Evolutionary conservation across 1,140 invertebrate species (phyloP).

Genomic region (Drosophila mayri): DNA sequence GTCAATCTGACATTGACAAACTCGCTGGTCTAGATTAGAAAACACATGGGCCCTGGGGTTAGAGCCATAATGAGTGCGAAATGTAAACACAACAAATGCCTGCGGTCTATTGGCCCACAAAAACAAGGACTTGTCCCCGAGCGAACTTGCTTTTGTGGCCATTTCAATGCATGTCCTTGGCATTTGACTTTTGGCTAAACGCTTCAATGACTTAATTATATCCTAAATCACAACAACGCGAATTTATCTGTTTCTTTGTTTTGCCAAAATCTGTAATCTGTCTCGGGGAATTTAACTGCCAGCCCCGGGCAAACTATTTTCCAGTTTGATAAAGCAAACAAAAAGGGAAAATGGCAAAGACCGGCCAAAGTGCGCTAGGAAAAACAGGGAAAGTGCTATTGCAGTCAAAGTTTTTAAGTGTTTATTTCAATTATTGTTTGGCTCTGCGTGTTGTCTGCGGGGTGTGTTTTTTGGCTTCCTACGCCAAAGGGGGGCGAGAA

Average conservation of each 20-base stretch:
- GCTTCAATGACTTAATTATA: slow-evolving; percentile 72
- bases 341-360: slow-evolving; percentile 29
- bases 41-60: slow-evolving; percentile 15
- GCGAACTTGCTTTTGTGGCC: slow-evolving; percentile 33
- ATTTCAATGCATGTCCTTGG: slow-evolving; percentile 25
- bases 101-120: slow-evolving; percentile 8
- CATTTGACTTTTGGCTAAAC: slow-evolving; percentile 57
- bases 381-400: slow-evolving; percentile 42
- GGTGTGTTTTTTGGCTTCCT: slow-evolving; percentile 24
- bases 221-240: slow-evolving; percentile 51
- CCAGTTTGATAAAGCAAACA: slow-evolving; percentile 26
- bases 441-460: slow-evolving; percentile 47
- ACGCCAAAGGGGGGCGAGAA: slow-evolving; percentile 17
- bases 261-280: slow-evolving; percentile 42
- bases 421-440: slow-evolving; percentile 84
- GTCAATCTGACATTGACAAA: slow-evolving; percentile 59
- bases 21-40: slow-evolving; percentile 37
- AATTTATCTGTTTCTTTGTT: slow-evolving; percentile 31
- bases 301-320: slow-evolving; percentile 64
- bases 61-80: slow-evolving; percentile 41
- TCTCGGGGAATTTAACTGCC: slow-evolving; percentile 70
- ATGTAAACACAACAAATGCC: slow-evolving; percentile 47
- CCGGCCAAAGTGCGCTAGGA: slow-evolving; percentile 9
- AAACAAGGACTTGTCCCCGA: slow-evolving; percentile 45
- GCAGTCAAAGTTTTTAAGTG: slow-evolving; percentile 80